phyloP scores from a whole-genome alignment of 2,888 invertebrate species.

The Eupithecia vulgata region DNA sequence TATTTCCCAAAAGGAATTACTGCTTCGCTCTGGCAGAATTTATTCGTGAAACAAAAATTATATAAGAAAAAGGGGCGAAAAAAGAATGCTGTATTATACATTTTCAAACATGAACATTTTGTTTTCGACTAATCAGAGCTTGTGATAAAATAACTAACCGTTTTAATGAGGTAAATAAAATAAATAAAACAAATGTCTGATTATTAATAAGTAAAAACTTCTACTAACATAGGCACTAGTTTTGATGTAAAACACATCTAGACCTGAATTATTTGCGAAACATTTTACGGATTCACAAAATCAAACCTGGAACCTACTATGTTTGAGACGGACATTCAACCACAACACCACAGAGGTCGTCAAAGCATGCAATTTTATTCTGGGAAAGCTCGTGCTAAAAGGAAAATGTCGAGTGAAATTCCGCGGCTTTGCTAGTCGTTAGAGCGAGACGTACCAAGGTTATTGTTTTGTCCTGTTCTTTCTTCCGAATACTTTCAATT shows the following conservation, averaged over 20 bases:
- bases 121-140: too few species aligned
- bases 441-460: neutral
- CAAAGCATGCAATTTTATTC: neutral
- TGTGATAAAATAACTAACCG: too few species aligned
- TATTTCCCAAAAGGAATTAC: neutral
- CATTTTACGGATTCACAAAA: neutral
- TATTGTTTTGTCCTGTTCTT: neutral
- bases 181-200: too few species aligned
- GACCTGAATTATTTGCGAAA: neutral
- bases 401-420: conserved; percentile 2
- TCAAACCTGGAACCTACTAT: neutral
- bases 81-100: neutral
- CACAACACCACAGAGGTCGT: neutral
- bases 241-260: too few species aligned
- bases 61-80: neutral
- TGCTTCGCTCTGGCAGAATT: neutral
- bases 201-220: too few species aligned
- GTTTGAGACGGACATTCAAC: neutral
- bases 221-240: too few species aligned
- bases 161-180: too few species aligned
- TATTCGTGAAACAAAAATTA: neutral
- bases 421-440: neutral
- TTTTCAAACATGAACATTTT: too few species aligned
- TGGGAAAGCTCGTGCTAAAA: neutral
- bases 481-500: neutral